These are phyloP conservation scores for Poecilia picta DNA, from an alignment of 2,797 vertebrate species.

Conservation along the genomic window DNA sequence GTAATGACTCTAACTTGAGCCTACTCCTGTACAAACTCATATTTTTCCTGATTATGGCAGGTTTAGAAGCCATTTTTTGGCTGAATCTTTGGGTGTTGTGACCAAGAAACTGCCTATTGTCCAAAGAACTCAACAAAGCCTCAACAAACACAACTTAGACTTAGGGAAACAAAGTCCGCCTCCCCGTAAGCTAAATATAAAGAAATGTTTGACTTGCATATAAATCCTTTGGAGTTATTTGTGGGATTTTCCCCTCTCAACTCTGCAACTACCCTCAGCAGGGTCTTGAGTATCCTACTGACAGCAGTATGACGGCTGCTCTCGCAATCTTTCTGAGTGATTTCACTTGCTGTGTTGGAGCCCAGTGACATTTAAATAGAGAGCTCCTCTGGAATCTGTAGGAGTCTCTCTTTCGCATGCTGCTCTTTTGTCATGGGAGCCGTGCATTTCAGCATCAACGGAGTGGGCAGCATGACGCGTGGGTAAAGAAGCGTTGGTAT, in stretches of 20 bases:
- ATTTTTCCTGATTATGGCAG: background rate
- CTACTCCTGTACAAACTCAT: background rate
- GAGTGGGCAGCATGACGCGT: slow-evolving; percentile 67
- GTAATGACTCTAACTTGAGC: background rate
- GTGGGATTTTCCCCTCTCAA: slow-evolving; percentile 8
- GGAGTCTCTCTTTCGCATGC: slow-evolving; percentile 29
- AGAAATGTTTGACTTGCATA: slow-evolving; percentile 1
- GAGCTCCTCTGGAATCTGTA: slow-evolving; percentile 27
- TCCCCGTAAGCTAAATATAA: background rate
- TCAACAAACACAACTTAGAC: background rate
- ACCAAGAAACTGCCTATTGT: background rate
- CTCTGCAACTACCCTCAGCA: slow-evolving; percentile 20
- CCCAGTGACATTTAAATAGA: slow-evolving; percentile 59
- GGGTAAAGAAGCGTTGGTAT: slow-evolving; percentile 55
- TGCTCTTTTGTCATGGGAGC: slow-evolving; percentile 49
- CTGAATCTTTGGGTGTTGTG: background rate
- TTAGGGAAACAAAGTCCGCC: background rate
- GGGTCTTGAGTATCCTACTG: slow-evolving; percentile 27
- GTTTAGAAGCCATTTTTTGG: background rate
- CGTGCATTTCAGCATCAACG: slow-evolving; percentile 33
- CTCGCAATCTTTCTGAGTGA: slow-evolving; percentile 24
- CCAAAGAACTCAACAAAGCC: background rate
- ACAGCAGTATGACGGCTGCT: slow-evolving; percentile 24
- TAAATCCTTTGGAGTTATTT: slow-evolving; percentile 2
- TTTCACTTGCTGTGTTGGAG: slow-evolving; percentile 35